phyloP scores from a whole-genome alignment of 2,113 vertebrate genomes.

The Rattus norvegicus region GRCr8 NC_086036.1:81138501-81139000 shows the following conservation, averaged over 20 bases:
- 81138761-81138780: background rate
- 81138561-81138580: background rate
- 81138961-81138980: background rate
- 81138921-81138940: background rate
- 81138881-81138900: background rate
- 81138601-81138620: background rate
- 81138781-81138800: background rate
- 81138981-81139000: background rate
- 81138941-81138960: background rate
- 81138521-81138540: background rate
- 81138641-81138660: background rate
- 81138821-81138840: background rate
- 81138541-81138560: background rate
- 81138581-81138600: background rate
- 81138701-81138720: background rate
- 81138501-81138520: slow-evolving; percentile 28
- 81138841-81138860: background rate
- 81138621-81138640: background rate
- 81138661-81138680: background rate
- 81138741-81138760: slow-evolving; percentile 14
- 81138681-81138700: background rate
- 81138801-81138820: background rate
- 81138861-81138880: background rate
- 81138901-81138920: background rate
- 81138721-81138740: background rate